Evolutionary conservation across 1,140 invertebrate genomes (phyloP), one percentile per base, ranked within the genome.

Genomic region (Drosophila subobscura): DNA sequence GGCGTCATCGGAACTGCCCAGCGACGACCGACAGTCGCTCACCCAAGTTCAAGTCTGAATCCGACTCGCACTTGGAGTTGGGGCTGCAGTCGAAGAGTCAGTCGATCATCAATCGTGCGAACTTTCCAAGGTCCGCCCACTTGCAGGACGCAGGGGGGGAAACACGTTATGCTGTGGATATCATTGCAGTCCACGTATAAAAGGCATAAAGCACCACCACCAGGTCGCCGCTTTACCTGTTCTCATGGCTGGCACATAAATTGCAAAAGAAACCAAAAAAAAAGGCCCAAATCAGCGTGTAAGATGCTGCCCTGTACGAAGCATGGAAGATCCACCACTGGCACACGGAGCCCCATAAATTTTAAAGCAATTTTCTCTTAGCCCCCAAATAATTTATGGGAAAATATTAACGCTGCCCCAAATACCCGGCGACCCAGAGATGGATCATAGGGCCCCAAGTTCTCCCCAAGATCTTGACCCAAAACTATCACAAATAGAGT

Each of bases 61-160:
- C 16, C 14, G 25, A 55, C 23, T 45, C 25, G 40, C 23, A 54
- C 10, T 20, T 22, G 42, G 41, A 29, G 42, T 7, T 37, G 22
- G 2, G 10, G 8, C 7, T 37, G 10, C 27, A 25, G 16, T 20
- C 23, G 27, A 12, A 16, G 25, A 33, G 59, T 52, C 56, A 65
- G 78, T 86, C 75, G 83, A 88, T 88, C 83, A 86, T 86, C 83
- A 86, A 88, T 86, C 83, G 83, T 86, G 83, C 81, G 83, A 86
- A 86, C 83, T 86, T 88, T 88, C 83, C 66, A 77, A 63, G 51
- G 59, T 51, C 73, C 81, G 81, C 81, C 81, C 81, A 85, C 83
- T 88, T 73, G 80, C 46, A 29, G 27, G 46, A 64, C 61, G 33
- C 10, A 12, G 42, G 33, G 42, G 45, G 22, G 50, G 27, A 68